phyloP scores from a whole-genome alignment of 2,113 vertebrate species.

The Ptilonorhynchus violaceus region DNA sequence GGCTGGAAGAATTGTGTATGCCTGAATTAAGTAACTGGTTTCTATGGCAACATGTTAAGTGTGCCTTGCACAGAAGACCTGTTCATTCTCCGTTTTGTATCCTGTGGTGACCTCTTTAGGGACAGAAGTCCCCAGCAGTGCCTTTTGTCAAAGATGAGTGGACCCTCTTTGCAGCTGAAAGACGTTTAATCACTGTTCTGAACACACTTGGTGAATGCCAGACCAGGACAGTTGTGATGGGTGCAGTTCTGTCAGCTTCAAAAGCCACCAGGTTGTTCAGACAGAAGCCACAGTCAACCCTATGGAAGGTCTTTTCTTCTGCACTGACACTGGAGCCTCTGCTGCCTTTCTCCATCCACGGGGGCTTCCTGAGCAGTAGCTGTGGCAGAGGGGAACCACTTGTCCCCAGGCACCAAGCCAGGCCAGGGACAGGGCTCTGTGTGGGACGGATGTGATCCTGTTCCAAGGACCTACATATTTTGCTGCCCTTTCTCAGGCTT shows the following conservation, averaged over 20 bases:
- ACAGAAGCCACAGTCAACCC: neutral
- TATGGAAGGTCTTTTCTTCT: neutral
- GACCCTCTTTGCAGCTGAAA: neutral
- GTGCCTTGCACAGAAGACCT: conserved; percentile 48
- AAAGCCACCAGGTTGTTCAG: neutral
- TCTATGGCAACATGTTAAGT: conserved; percentile 59
- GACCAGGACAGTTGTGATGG: neutral
- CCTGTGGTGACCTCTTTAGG: conserved; percentile 54
- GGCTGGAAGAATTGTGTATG: conserved; percentile 53
- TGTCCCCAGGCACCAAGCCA: neutral
- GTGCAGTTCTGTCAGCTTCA: neutral
- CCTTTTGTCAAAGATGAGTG: conserved; percentile 37
- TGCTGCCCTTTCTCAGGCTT: neutral
- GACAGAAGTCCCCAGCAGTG: conserved; percentile 35
- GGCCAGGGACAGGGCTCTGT: neutral
- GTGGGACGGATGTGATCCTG: neutral
- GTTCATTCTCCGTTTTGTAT: conserved; percentile 4
- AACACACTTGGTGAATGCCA: neutral
- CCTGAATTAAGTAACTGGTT: conserved; percentile 63
- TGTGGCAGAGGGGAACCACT: neutral
- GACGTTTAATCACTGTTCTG: neutral
- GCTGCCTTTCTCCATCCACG: neutral
- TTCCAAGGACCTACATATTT: neutral
- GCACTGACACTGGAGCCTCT: neutral
- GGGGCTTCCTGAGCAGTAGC: neutral